Conservation (phyloP, 2,113 vertebrate species). For the Tragelaphus strepsiceros region DNA sequence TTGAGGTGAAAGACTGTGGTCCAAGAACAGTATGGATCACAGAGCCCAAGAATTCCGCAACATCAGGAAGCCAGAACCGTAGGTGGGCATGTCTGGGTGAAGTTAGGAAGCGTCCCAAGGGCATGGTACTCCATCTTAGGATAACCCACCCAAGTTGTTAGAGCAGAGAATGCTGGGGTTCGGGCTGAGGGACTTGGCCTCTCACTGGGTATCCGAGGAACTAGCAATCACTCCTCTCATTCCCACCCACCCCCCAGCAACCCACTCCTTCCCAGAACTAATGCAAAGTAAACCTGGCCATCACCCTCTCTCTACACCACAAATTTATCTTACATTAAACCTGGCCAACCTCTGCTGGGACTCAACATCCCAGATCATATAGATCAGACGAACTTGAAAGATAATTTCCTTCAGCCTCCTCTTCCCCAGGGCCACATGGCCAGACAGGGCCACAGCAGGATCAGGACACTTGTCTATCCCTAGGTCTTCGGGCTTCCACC, state of each 20-base stretch:
- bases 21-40: not conserved
- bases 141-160: not conserved
- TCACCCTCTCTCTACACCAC: no score
- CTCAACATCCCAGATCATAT: not conserved
- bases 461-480: not conserved
- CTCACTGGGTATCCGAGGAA: not conserved
- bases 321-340: not conserved
- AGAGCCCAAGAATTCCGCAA: not conserved
- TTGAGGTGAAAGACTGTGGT: not conserved
- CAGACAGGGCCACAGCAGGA: not conserved
- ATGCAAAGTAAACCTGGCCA: not conserved
- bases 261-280: not conserved
- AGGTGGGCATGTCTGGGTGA: not conserved
- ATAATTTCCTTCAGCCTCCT: not conserved
- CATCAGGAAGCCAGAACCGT: not conserved
- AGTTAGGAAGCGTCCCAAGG: not conserved
- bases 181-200: not conserved
- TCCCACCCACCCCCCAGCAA: not conserved
- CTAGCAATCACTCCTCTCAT: not conserved
- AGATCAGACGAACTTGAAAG: not conserved
- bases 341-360: not conserved
- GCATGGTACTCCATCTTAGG: fast-evolving
- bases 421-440: not conserved
- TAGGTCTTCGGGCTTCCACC: not conserved
- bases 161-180: not conserved